Conservation (phyloP, 2,888 invertebrate species). For the Temnothorax ravouxi region DNA sequence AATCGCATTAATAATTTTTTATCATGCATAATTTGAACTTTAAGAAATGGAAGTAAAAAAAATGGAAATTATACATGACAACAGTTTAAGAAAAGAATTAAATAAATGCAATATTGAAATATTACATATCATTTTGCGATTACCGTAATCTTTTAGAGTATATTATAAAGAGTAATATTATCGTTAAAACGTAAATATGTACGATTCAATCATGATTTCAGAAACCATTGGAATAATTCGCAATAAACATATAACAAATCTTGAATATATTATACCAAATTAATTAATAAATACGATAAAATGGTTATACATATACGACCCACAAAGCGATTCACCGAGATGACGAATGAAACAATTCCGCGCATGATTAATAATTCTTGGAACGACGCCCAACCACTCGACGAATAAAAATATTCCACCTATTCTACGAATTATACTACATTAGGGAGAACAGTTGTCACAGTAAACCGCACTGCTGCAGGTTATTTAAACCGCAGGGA, state of each 20-base stretch:
- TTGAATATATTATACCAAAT: not conserved
- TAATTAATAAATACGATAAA: conserved; percentile 11
- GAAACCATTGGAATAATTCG: not conserved
- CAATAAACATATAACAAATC: not conserved
- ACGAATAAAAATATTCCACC: conserved; percentile 20
- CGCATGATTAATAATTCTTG: not conserved
- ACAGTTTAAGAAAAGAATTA: not conserved
- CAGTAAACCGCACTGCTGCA: conserved; percentile 28
- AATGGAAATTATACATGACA: not conserved
- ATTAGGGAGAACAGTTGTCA: conserved; percentile 46
- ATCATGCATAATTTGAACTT: not conserved
- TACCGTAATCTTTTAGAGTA: not conserved
- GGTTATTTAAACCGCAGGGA: conserved; percentile 38
- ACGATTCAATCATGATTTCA: not conserved
- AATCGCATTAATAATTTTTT: not conserved
- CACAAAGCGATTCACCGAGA: not conserved
- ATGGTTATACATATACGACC: not conserved
- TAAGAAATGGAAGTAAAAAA: not conserved
- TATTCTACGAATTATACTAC: conserved; percentile 33
- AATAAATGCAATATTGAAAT: not conserved
- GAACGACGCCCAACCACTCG: not conserved
- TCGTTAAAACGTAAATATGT: not conserved
- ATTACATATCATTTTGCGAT: not conserved
- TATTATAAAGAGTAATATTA: not conserved
- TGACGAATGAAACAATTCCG: not conserved